Evolutionary conservation across 2,888 invertebrate species (phyloP), one percentile per base, ranked within the genome.

Genomic region (Prenolepis imparis): DNA sequence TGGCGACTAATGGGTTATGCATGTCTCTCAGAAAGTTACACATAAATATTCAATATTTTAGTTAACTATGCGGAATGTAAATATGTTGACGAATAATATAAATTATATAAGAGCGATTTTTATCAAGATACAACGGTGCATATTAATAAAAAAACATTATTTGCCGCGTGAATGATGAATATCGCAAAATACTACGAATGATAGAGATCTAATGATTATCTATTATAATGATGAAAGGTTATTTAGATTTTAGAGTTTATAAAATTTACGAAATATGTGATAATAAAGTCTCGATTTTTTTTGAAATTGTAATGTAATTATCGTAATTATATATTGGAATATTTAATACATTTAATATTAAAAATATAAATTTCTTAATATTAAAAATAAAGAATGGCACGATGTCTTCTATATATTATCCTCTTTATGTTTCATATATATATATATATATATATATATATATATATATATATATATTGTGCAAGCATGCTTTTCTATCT

Each of bases 11-110:
- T 41, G 66, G n/a, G 12, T 67, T 57, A 67, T 3, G 36, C 36
- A n/a, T n/a, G 55, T 77, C 24, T 11, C 24, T 21, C 24, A 74
- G 55, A 77, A 77, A 77, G 70, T 55, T 57, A 21, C 21, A n/a
- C 28, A n/a, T 52, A 48, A 44, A 18, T 24, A 67, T 68, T 41
- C 0, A 32, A n/a, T 68, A 28, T 32, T 63, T 48, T 68, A 68
- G 68, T 44, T 9, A 15, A 24, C 68, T 15, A 57, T 39, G 11
- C 3, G 18, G 21, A 74, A 44, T 63, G 28, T 32, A 32, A 15
- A 9, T 21, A 57, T 5, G 24, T 39, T 15, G 0, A 63, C 28
- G 12, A 63, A 21, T 74, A 61, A 74, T 21, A 18, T 36, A 48
- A 61, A 59, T 63, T 61, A 52, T n/a, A 21, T 32, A 61, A 21